phyloP scores from a whole-genome alignment of 2,888 invertebrate species.

The Euspilapteryx auroguttella region DNA sequence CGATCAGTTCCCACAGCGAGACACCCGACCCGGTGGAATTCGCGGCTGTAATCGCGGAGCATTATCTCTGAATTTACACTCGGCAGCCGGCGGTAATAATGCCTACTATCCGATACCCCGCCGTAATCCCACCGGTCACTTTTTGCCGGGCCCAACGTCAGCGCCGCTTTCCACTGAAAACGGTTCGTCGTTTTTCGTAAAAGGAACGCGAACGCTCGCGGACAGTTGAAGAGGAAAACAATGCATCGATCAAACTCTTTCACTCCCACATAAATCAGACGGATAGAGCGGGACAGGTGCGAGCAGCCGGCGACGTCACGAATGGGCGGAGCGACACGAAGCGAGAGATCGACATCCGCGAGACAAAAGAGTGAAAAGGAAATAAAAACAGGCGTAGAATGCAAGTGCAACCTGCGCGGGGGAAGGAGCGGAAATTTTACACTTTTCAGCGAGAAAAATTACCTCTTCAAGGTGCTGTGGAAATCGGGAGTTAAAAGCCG shows the following conservation, averaged over 20 bases:
- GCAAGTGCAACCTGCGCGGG: slow-evolving; percentile 30
- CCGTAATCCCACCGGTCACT: slow-evolving; percentile 22
- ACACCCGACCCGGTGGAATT: slow-evolving; percentile 37
- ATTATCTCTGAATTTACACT: slow-evolving; percentile 43
- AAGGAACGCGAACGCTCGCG: slow-evolving; percentile 8
- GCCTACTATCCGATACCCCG: slow-evolving; percentile 17
- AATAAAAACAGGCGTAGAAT: slow-evolving; percentile 28
- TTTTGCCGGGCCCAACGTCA: slow-evolving; percentile 12
- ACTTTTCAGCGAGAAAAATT: slow-evolving; percentile 26
- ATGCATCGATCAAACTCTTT: slow-evolving; percentile 57
- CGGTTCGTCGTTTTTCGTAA: slow-evolving; percentile 6
- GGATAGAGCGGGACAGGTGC: slow-evolving; percentile 56
- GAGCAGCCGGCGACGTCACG: slow-evolving; percentile 31
- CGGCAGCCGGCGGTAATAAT: slow-evolving; percentile 18
- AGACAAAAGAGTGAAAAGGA: slow-evolving; percentile 56
- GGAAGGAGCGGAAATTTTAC: slow-evolving; percentile 17
- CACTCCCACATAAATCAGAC: slow-evolving; percentile 59
- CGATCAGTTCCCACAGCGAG: slow-evolving; percentile 22
- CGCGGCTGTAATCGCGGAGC: slow-evolving; percentile 34
- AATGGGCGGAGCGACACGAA: slow-evolving; percentile 48
- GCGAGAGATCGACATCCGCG: slow-evolving; percentile 47
- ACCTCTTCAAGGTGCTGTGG: slow-evolving; percentile 32
- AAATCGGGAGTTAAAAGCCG: slow-evolving; percentile 50
- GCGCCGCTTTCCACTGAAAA: slow-evolving; percentile 30
- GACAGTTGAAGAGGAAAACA: slow-evolving; percentile 46